Base-by-base conservation (phyloP, 2,888 invertebrate genomes). In the Spisula subtruncata region DNA sequence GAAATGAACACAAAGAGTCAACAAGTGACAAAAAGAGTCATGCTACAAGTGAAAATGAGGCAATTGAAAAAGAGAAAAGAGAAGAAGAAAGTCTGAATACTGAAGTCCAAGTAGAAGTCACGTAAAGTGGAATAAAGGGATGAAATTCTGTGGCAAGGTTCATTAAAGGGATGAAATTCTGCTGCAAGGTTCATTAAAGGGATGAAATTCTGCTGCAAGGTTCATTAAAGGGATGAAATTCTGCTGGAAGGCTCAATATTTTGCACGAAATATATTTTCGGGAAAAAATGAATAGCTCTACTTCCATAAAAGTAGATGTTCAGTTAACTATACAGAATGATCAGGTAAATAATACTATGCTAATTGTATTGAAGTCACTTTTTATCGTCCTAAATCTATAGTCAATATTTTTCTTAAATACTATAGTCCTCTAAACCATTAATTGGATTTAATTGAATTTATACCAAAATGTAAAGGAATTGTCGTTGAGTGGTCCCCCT, bases 51-150 rank as follows among this genome's bases (percentile, higher is more conserved):
- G 75, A 75, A 75, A 80, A 81, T 75, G 60, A 82, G 29, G 51
- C 41, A n/a, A n/a, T 80, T 4, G 60, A 6, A 8, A 89, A 86
- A 41, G 41, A 41, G 10, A 86, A 41, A 83, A 81, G 81, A n/a
- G 89, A 89, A 56, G 89, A 89, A 46, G 89, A 86, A 32, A 80
- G 84, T 25, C 81, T 89, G 46, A 60, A 83, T 25, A 66, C 46
- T 32, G 86, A 89, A n/a, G 51, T 84, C 8, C 71, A 84, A 84
- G 84, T 89, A 14, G 83, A 86, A 32, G 84, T 89, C 16, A 87
- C 89, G 5, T 80, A 46, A 20, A 56, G 41, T 41, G 41, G 2
- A 2, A 25, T n/a, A 66, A 66, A 25, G 10, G 25, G 25, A 66
- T n/a, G 25, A n/a, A 66, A 25, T n/a, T 4, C n/a, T 60, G 18